Evolutionary conservation across 2,797 vertebrate genomes (phyloP), one percentile per base, ranked within the genome.

Genomic region (Notolepis coatsorum): DNA sequence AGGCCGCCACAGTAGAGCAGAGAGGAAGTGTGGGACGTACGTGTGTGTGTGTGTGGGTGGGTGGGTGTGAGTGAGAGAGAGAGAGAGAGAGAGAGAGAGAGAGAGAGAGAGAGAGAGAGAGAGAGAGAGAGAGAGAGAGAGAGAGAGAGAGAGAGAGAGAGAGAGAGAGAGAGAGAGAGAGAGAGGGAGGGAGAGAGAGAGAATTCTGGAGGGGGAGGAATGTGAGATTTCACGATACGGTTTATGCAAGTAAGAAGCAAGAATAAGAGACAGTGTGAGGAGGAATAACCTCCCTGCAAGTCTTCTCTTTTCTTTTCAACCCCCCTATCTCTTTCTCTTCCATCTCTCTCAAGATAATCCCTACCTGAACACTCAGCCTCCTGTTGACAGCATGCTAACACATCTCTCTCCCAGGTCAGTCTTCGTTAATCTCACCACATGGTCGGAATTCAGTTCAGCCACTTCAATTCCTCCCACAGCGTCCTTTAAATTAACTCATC

Each of bases 401-500:
- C 53, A 27, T 35, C 20, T 54, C 45, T 27, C 25, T 21, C 41
- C 51, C 46, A 42, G 60, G 65, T 67, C 55, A 27, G 20, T 49
- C 28, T 37, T 50, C 43, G 27, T 57, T 77, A 45, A 56, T 73
- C n/a, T n/a, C n/a, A n/a, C n/a, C n/a, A n/a, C n/a, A n/a, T n/a
- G n/a, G n/a, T n/a, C n/a, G n/a, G n/a, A n/a, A n/a, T n/a, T n/a
- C n/a, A n/a, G n/a, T n/a, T 48, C 61, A 39, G 51, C 60, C 1
- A 5, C 80, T 83, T 80, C 83, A 88, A 84, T 86, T 81, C 75
- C 52, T 56, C 75, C 52, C 54, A 9, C 38, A 18, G 68, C 50
- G 62, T 77, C 76, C 69, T 52, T 86, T 81, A 78, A 88, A 86
- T 86, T 49, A 84, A 86, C 69, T 79, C 46, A 73, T 82, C 62